Evolutionary conservation across 2,113 vertebrate genomes (phyloP), one percentile per base, ranked within the genome.

Genomic region (Manacus vitellinus): DNA sequence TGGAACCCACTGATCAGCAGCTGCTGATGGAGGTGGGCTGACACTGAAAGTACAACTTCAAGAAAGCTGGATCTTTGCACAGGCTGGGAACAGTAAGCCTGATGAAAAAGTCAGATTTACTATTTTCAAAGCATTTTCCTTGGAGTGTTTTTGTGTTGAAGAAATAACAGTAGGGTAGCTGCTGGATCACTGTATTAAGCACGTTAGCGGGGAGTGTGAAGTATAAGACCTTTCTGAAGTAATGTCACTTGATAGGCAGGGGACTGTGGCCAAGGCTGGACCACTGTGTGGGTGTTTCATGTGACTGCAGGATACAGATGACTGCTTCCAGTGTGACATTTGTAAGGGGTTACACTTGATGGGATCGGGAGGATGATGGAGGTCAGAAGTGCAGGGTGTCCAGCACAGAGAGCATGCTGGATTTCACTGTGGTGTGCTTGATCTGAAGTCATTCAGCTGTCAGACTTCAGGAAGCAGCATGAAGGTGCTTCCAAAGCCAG

Each of bases 111-210:
- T 58, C 49, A 70, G 25, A 30, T 13, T 35, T 12, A 30, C 16
- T 78, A 9, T 33, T 67, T 90, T 39, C 58, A 41, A 84, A 55
- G 63, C 11, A 44, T 59, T 55, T 84, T 70, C 21, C n/a, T 79
- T 74, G 7, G 51, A 80, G 43, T 3, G 5, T 35, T 88, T 71
- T 56, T 74, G 35, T 71, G 33, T 20, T 71, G 68, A 84, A 84
- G 59, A 95, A 87, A 37, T 92, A 92, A 89, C 66, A 67, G 76
- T 12, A 71, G 65, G 65, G 61, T 65, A 80, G 91, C 65, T 92
- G 55, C 76, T 71, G 46, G 43, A 77, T 66, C 44, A 41, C n/a
- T 72, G 43, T 27, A 80, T 86, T 63, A 92, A 52, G 46, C 16
- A 28, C 1, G 1, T 17, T 94, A 12, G 7, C 2, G 6, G 43